Base-by-base conservation (phyloP, 1,140 invertebrate species). In the Centruroides sculpturatus region DNA sequence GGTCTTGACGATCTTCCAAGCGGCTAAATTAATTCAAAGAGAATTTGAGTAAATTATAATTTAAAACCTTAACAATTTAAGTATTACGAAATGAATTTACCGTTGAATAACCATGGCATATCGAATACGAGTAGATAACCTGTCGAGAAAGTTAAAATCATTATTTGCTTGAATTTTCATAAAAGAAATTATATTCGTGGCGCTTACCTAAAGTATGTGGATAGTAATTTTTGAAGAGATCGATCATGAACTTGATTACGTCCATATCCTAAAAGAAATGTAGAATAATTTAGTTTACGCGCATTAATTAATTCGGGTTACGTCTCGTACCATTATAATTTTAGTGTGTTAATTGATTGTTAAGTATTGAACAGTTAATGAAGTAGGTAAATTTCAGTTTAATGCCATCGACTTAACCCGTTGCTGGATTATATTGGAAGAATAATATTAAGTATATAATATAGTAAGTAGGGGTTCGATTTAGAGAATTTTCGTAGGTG, bases 31-130 rank as follows among this genome's bases (percentile, higher is more conserved):
- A 3, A 3, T 3, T 23, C 23, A 35, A 54, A 6, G 35, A 34
- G 13, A 54, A 35, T 35, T 34, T 34, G 0, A 34, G 46, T 10
- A 23, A 1, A 23, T 23, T 23, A 23, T 23, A 23, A 23, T 23
- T 23, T 23, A 23, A 23, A 23, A 23, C n/a, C 12, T 47, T 51
- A 52, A 46, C 36, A 5, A 46, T 23, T n/a, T 23, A n/a, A 7
- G 46, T 12, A 5, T 8, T 53, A 23, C 4, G 23, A 23, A 23
- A 23, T 23, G 23, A 23, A 50, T 73, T 78, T 77, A 88, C 86
- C 84, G 72, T 86, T 92, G 59, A 96, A 76, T 7, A 95, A 82
- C 92, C 92, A 97, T 4, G 92, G 87, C 87, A 96, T 90, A 72
- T 96, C 90, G 74, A 82, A 91, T 56, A 96, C 85, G 51, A 96